Conservation (phyloP, 2,113 vertebrate genomes). For the Ornithorhynchus anatinus region DNA sequence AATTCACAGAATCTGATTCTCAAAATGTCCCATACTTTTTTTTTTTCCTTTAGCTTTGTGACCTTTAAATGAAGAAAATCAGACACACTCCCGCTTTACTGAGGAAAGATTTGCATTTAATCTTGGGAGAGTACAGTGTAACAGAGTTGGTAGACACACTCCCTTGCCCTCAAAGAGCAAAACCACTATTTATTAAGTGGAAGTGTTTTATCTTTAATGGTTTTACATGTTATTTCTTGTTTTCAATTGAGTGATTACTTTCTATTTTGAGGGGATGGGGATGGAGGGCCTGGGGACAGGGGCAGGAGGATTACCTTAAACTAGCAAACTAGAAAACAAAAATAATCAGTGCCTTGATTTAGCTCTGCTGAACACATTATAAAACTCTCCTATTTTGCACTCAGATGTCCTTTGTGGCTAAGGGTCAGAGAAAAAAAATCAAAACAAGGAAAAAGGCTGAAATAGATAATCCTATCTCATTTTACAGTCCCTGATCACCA, state of each 20-base stretch:
- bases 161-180: too few species aligned
- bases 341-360: conserved; percentile 3
- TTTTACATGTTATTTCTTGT: neutral
- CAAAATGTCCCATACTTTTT: too few species aligned
- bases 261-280: neutral
- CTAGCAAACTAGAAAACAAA: conserved; percentile 11
- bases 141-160: too few species aligned
- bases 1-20: too few species aligned
- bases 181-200: neutral
- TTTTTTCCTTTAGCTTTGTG: too few species aligned
- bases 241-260: neutral
- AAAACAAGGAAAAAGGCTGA: conserved; percentile 6
- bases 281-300: too few species aligned
- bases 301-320: conserved; percentile 1
- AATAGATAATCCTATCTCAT: conserved; percentile 20
- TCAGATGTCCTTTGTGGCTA: conserved; percentile 16
- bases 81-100: too few species aligned
- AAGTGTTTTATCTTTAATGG: neutral
- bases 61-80: too few species aligned
- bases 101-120: too few species aligned
- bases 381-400: neutral
- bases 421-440: neutral
- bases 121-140: too few species aligned
- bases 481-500: neutral
- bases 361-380: conserved; percentile 1